Conservation (phyloP, 2,797 vertebrate species). For the Melopsittacus undulatus region DNA sequence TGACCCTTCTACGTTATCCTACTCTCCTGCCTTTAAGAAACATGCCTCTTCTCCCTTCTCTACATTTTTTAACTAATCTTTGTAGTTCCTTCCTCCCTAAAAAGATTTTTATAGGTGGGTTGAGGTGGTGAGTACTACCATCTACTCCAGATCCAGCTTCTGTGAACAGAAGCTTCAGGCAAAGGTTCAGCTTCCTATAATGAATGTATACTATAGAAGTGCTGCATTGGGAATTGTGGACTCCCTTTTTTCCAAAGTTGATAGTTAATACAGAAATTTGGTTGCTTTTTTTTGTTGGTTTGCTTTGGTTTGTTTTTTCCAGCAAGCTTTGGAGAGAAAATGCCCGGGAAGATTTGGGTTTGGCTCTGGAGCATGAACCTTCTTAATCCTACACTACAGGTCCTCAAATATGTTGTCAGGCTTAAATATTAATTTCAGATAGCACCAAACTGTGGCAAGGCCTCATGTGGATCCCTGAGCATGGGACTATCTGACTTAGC, state of each 20-base stretch:
- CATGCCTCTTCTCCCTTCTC: not conserved
- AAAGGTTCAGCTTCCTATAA: not conserved
- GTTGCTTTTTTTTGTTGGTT: not conserved
- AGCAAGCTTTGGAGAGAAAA: slow-evolving; percentile 2
- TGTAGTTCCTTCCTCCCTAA: not conserved
- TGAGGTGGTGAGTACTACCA: not conserved
- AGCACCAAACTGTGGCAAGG: not conserved
- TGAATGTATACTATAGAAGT: not conserved
- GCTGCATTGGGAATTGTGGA: not conserved
- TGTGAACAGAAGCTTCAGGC: not conserved
- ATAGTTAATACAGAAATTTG: not conserved
- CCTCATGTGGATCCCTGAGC: not conserved
- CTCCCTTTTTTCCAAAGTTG: not conserved
- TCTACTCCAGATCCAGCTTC: not conserved
- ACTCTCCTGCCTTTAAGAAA: not conserved
- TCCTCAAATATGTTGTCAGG: not conserved
- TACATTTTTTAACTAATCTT: not conserved
- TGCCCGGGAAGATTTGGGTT: not conserved
- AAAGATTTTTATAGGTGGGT: not conserved
- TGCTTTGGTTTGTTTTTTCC: not conserved
- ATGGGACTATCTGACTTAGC: not conserved
- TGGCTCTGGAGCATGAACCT: not conserved
- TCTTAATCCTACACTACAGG: not conserved
- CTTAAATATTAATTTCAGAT: slow-evolving; percentile 35
- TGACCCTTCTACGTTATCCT: slow-evolving; percentile 11